Percentiles rank a stretch among this genome's conserved stretches.
Evolutionary conservation across 2,113 vertebrate species (phyloP).

Genomic region (Salvelinus sp.): DNA sequence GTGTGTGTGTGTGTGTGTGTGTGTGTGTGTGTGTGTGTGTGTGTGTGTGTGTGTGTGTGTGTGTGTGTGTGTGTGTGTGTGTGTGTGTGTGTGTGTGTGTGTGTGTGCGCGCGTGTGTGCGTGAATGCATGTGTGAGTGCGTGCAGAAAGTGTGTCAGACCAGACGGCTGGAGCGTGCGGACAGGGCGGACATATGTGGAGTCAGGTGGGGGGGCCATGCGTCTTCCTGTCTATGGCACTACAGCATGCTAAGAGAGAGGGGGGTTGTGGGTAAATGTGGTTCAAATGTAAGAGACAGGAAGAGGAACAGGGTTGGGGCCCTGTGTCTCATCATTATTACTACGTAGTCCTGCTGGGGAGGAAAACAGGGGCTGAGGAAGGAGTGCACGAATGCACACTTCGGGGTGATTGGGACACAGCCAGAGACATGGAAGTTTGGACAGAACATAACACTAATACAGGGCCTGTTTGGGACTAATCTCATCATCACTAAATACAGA

Average conservation of each 20-base stretch:
- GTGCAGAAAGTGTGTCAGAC: neutral
- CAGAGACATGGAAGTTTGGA: too few relatives aligned
- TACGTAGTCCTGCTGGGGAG: too few relatives aligned
- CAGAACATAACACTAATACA: too few relatives aligned
- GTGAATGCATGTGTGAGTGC: neutral
- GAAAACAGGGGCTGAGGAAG: too few relatives aligned
- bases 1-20: neutral
- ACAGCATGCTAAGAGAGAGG: constrained; percentile 35
- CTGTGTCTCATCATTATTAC: neutral
- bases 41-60: neutral
- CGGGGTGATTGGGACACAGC: too few relatives aligned
- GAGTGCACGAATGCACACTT: too few relatives aligned
- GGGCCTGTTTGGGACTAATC: too few relatives aligned
- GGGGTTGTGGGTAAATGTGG: neutral
- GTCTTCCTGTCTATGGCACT: constrained; percentile 39
- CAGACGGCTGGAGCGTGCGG: neutral
- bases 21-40: neutral
- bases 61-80: neutral
- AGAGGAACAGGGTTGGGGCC: neutral
- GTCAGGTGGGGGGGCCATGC: constrained; percentile 25
- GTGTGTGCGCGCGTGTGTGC: too few relatives aligned
- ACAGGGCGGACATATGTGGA: constrained; percentile 40
- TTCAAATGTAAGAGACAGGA: neutral
- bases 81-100: neutral
- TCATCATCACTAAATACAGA: too few relatives aligned